Conservation (phyloP, 1,140 invertebrate genomes). For the Drosophila santomea region DNA sequence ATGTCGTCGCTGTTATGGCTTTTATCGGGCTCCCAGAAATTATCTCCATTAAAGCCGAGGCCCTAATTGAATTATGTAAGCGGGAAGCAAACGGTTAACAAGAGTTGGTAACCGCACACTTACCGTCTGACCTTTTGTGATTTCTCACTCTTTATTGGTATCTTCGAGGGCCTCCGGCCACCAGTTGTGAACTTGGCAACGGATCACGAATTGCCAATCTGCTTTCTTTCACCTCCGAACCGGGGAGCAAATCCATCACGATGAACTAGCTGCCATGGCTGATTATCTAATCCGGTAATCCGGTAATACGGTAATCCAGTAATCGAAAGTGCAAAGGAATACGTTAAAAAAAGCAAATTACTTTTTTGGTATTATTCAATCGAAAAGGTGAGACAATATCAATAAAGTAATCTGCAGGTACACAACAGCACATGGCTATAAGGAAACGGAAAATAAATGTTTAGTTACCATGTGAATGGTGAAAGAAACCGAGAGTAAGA, state of each 20-base stretch:
- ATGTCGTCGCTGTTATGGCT: constrained; percentile 25
- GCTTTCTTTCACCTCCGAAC: constrained; percentile 59
- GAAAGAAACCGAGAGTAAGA: not conserved
- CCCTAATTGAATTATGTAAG: constrained; percentile 78
- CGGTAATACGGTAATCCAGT: not conserved
- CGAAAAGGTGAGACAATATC: constrained; percentile 4
- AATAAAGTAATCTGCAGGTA: not conserved
- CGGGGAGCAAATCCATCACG: constrained; percentile 34
- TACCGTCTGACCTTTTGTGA: constrained; percentile 42
- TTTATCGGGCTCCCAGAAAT: constrained; percentile 2
- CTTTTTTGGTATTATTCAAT: constrained; percentile 16
- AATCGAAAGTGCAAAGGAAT: constrained; percentile 32
- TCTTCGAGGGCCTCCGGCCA: constrained; percentile 33
- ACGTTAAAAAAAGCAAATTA: not conserved
- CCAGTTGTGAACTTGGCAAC: constrained; percentile 66
- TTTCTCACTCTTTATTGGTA: constrained; percentile 36
- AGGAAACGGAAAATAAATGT: constrained; percentile 9
- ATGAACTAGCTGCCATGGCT: not conserved
- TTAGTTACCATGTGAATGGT: constrained; percentile 2
- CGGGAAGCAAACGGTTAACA: constrained; percentile 59
- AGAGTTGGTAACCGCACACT: constrained; percentile 19
- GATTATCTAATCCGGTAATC: constrained; percentile 58
- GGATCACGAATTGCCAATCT: constrained; percentile 55
- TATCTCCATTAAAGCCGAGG: constrained; percentile 27
- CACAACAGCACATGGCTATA: not conserved